phyloP scores from a whole-genome alignment of 2,797 vertebrate species.

The Ctenopoma kingsleyae region DNA sequence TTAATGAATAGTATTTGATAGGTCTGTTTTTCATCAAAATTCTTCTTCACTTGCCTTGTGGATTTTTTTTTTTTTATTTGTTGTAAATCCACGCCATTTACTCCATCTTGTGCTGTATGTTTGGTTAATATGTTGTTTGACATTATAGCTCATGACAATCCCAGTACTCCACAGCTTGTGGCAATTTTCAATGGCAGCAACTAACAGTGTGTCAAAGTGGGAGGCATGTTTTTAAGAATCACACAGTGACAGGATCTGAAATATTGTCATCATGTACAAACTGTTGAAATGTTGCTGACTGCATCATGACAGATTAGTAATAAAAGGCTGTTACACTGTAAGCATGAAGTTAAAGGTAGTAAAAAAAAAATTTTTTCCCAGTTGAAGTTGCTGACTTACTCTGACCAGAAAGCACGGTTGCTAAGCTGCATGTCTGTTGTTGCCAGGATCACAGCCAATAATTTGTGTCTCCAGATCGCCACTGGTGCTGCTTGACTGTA shows the following conservation, averaged over 20 bases:
- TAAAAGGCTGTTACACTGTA: conserved; percentile 23
- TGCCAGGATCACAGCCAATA: conserved; percentile 53
- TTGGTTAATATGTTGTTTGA: conserved; percentile 65
- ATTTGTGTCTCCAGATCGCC: conserved; percentile 72
- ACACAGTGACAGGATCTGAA: conserved; percentile 17
- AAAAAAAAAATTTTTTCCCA: conserved; percentile 11
- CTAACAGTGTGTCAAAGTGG: conserved; percentile 67
- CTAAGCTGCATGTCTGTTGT: conserved; percentile 73
- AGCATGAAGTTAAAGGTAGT: conserved; percentile 60
- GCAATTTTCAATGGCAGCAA: conserved; percentile 71
- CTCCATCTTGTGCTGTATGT: conserved; percentile 66
- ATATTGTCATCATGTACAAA: neutral
- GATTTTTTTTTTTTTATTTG: conserved; percentile 10
- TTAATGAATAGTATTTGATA: neutral
- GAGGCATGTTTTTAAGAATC: conserved; percentile 62
- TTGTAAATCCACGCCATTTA: conserved; percentile 53
- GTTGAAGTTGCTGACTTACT: conserved; percentile 91
- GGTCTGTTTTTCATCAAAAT: conserved; percentile 36
- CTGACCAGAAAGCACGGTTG: conserved; percentile 66
- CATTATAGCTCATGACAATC: conserved; percentile 72
- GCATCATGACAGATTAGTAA: conserved; percentile 28
- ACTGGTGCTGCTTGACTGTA: conserved; percentile 91
- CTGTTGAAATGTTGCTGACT: conserved; percentile 38
- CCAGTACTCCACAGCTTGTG: conserved; percentile 77
- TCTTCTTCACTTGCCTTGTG: conserved; percentile 5